Evolutionary conservation across 2,888 invertebrate species (phyloP), one percentile per base, ranked within the genome.

Genomic region (Hirtodrosophila cameraria): DNA sequence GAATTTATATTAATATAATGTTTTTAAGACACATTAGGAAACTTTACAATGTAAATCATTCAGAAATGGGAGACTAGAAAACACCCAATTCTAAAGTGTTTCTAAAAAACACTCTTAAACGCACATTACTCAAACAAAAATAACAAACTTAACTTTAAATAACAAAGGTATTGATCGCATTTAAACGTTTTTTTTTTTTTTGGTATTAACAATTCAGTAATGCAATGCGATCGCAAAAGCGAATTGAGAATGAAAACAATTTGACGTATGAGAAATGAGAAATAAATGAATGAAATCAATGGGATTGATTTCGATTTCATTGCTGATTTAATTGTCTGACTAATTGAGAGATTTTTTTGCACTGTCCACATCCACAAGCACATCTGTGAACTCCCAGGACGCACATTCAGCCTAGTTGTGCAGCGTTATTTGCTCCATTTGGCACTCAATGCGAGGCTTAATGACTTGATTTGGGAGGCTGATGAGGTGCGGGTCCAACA

Each of bases 291-390:
- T 78, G 75, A 48, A 76, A 66, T 63, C 67, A n/a, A n/a, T 5
- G 18, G 67, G 53, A 75, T 75, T 74, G 65, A 68, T 64, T 75
- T 86, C 49, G 73, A 64, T 77, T 83, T 71, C 87, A 83, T 88
- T 85, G 79, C 88, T 88, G 89, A 89, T 89, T 90, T 90, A 90
- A 90, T 90, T 90, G 90, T 88, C 89, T 88, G 88, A 90, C 90
- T 90, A 90, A 90, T 90, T 90, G 90, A 90, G 90, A 90, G 89
- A 89, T 89, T 89, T 89, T 85, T 79, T 75, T 74, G 42, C 50
- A 41, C 31, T 35, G 49, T 33, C n/a, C n/a, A n/a, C n/a, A n/a
- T n/a, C n/a, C n/a, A n/a, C n/a, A n/a, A n/a, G n/a, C n/a, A n/a
- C 74, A 72, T 71, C 55, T 70, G 52, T 75, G 78, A 83, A 83